Evolutionary conservation across 2,797 vertebrate species (phyloP).

Genomic region (Iguana delicatissima): DNA sequence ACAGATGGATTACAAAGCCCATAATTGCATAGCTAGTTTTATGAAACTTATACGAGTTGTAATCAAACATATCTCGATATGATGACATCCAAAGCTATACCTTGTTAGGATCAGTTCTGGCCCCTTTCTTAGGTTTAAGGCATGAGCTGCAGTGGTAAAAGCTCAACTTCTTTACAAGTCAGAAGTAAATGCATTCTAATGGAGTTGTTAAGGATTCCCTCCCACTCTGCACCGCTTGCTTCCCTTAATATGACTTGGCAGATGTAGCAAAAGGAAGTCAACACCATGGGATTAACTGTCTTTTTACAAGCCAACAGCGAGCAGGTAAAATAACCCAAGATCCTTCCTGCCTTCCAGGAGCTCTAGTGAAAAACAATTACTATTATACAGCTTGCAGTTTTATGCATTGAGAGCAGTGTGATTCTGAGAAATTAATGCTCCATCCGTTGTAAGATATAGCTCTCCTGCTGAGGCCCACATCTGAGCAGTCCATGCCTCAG

Average conservation of each 20-base stretch:
- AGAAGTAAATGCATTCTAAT: not conserved
- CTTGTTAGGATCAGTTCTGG: not conserved
- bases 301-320: rapidly evolving
- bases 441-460: slow-evolving; percentile 40
- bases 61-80: not conserved
- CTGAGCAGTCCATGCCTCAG: slow-evolving; percentile 55
- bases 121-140: not conserved
- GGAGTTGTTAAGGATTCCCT: not conserved
- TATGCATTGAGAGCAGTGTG: slow-evolving; percentile 10
- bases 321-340: slow-evolving; percentile 28
- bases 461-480: slow-evolving; percentile 7
- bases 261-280: slow-evolving; percentile 10
- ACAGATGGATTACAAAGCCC: not conserved
- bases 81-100: not conserved
- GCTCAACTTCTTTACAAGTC: not conserved
- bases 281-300: not conserved
- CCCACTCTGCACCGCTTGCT: not conserved
- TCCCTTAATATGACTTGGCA: slow-evolving; percentile 35
- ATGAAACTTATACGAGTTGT: not conserved
- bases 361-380: slow-evolving; percentile 2
- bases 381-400: slow-evolving; percentile 40
- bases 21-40: not conserved
- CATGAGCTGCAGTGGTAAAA: not conserved
- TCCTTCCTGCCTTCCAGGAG: slow-evolving; percentile 24
- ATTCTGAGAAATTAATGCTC: slow-evolving; percentile 28